These are phyloP conservation scores for Palythoa caribaeorum DNA, from an alignment of 92 coral and sea anemone species.

Conservation along the genomic window DNA sequence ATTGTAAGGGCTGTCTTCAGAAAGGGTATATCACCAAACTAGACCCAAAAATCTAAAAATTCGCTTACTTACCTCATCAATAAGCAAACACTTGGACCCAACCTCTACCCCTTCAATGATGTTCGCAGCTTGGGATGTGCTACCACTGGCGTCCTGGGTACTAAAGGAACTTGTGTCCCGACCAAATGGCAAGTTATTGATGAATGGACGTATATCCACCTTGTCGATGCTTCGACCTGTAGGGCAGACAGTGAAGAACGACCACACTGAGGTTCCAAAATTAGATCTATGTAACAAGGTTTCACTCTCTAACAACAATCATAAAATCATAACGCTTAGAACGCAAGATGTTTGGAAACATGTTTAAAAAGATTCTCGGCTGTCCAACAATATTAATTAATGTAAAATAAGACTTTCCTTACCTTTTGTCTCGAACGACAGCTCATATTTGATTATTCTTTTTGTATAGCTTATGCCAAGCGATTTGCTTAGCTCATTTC, in stretches of 20 bases:
- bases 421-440: too few relatives aligned
- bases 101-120: conserved; percentile 68
- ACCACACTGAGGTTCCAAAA: neutral
- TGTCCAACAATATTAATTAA: too few relatives aligned
- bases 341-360: too few relatives aligned
- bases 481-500: too few relatives aligned
- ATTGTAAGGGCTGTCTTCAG: too few relatives aligned
- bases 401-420: too few relatives aligned
- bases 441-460: too few relatives aligned
- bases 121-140: conserved; percentile 74
- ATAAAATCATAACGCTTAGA: too few relatives aligned
- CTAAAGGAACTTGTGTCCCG: conserved; percentile 73
- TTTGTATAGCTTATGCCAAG: too few relatives aligned
- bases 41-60: neutral
- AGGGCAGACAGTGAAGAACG: neutral
- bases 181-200: conserved; percentile 74
- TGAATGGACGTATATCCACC: conserved; percentile 73
- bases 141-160: conserved; percentile 80
- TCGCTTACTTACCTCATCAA: conserved; percentile 67
- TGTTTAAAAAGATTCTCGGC: too few relatives aligned
- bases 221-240: conserved; percentile 68
- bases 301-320: neutral
- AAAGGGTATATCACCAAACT: neutral
- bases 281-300: neutral
- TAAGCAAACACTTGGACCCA: conserved; percentile 66